Evolutionary conservation across 1,140 invertebrate genomes (phyloP), one percentile per base, ranked within the genome.

Genomic region (Scaptomyza pallida): DNA sequence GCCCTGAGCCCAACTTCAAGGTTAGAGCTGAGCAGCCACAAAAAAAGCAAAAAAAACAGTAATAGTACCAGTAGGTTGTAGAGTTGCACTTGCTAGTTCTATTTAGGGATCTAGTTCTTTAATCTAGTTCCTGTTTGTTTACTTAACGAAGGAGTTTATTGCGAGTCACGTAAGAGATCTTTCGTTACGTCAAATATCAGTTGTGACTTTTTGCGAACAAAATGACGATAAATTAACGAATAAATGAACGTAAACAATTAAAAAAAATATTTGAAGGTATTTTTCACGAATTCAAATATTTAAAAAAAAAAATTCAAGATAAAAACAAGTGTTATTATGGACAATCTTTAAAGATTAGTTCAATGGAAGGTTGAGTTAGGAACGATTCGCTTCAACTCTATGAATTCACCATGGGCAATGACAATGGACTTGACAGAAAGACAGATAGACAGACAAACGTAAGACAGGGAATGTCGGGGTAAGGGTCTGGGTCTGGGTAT

Each of bases 361-460:
- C 33, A n/a, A n/a, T n/a, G 12, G 33, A n/a, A 3, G 12, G 33
- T 37, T n/a, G n/a, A n/a, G 12, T 37, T n/a, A n/a, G 33, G 33
- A 37, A n/a, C 33, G 33, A 37, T n/a, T n/a, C n/a, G 33, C 4
- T n/a, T n/a, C 33, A 37, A 12, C 33, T 37, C 33, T 37, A 52
- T 52, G 52, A 21, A 43, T 33, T 17, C 50, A 55, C 50, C 26
- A 26, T 21, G 41, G 41, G 30, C 65, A 69, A 47, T 55, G 65
- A 69, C 65, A 69, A 69, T 69, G 65, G 15, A 3, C 59, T 35
- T 19, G 54, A 30, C 26, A 30, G 1, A 30, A 30, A 30, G 26
- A 30, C 59, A 63, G 48, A 62, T 30, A 48, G 30, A 9, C 10
- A 4, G 51, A 23, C 21, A 23, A 23, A 23, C 21, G 21, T n/a